phyloP scores from a whole-genome alignment of 2,888 invertebrate species.

The Conomelus anceps region DNA sequence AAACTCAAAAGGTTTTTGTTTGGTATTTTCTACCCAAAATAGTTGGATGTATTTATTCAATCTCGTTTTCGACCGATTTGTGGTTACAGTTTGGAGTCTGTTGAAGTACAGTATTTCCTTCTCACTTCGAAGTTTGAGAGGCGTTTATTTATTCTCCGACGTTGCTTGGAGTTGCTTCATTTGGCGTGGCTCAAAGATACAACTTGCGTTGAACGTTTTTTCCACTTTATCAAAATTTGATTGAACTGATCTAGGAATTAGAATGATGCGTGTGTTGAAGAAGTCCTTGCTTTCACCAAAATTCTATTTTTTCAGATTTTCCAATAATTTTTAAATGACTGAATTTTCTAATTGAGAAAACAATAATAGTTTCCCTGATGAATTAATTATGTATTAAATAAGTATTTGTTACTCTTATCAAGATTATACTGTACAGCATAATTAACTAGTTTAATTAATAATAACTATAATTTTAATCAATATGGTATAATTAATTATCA shows the following conservation, averaged over 20 bases:
- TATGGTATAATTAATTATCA: no score
- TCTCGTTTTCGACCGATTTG: background rate
- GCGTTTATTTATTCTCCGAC: background rate
- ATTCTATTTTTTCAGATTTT: background rate
- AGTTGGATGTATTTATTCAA: background rate
- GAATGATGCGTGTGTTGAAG: background rate
- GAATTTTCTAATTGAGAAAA: no score
- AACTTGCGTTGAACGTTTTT: background rate
- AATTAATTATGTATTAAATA: no score
- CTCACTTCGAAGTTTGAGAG: background rate
- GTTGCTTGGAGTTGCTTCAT: background rate
- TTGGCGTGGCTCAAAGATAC: background rate
- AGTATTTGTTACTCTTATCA: no score
- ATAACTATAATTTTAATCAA: no score
- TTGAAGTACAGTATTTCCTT: background rate
- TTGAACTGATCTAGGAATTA: background rate
- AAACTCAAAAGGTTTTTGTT: background rate
- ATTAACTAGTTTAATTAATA: no score
- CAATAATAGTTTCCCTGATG: no score
- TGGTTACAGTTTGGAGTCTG: background rate
- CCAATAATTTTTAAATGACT: no score
- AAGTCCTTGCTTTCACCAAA: background rate
- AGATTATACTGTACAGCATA: no score
- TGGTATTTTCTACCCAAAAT: background rate
- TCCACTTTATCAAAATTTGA: background rate